phyloP scores from a whole-genome alignment of 2,113 vertebrate genomes.

The Bambusicola thoracicus region DNA sequence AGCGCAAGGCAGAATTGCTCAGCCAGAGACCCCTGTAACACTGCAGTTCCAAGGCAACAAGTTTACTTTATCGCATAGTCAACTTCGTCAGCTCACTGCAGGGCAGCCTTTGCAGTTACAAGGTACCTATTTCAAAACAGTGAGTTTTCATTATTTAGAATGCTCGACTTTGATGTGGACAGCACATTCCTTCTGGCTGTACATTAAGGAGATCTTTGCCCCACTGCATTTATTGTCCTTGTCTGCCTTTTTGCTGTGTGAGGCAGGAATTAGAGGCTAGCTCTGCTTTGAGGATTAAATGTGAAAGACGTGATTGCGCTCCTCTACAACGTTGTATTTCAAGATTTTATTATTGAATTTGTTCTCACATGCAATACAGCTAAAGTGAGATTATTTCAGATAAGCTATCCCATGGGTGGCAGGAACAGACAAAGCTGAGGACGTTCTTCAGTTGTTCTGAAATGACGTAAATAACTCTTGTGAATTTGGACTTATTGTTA shows the following conservation, averaged over 20 bases:
- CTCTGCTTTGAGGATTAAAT: neutral
- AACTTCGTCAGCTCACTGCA: conserved; percentile 92
- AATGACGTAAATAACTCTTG: neutral
- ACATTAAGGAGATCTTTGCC: neutral
- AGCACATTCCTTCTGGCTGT: accelerated
- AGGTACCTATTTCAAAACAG: conserved; percentile 75
- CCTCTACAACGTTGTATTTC: neutral
- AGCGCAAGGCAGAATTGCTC: conserved; percentile 85
- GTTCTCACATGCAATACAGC: neutral
- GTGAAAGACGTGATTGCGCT: neutral
- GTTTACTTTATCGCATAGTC: conserved; percentile 91
- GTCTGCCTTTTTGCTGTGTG: neutral
- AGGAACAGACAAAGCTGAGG: neutral
- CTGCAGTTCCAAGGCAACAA: conserved; percentile 95
- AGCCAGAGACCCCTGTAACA: conserved; percentile 91
- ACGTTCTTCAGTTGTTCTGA: neutral
- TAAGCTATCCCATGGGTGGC: neutral
- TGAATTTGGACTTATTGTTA: neutral
- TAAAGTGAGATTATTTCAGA: neutral
- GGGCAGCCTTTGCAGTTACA: conserved; percentile 93
- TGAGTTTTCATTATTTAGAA: neutral
- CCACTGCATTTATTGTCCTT: neutral
- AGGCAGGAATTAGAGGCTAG: neutral
- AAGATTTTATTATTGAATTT: neutral
- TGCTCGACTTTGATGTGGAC: conserved; percentile 44